A percentile compares a stretch with the other conserved stretches of the same genome.
Evolutionary conservation across 2,797 vertebrate species (phyloP).

Genomic region (Siniperca undulata): DNA sequence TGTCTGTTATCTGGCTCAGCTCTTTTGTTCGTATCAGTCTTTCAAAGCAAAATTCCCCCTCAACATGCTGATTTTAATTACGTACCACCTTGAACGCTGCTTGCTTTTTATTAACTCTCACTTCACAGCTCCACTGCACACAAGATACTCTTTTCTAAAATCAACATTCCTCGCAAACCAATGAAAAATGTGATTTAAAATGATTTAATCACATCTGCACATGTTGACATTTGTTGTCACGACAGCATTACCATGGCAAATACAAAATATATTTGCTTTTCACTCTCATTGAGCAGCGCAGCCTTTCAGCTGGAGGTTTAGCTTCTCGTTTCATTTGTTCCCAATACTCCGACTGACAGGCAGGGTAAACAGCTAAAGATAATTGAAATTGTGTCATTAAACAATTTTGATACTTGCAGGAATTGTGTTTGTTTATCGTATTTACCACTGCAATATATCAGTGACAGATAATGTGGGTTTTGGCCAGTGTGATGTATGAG

Average conservation of each 20-base stretch:
- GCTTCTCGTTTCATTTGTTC: conserved; percentile 39
- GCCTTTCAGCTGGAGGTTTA: conserved; percentile 37
- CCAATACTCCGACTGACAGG: conserved; percentile 5
- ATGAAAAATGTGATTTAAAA: conserved; percentile 29
- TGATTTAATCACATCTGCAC: conserved; percentile 34
- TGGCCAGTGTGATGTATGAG: conserved; percentile 58
- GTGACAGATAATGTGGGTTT: conserved; percentile 60
- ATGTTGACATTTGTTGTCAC: conserved; percentile 49
- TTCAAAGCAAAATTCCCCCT: conserved; percentile 15
- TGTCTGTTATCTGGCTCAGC: conserved; percentile 43
- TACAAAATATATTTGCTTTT: conserved; percentile 47
- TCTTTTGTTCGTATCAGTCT: conserved; percentile 31
- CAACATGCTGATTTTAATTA: conserved; percentile 51
- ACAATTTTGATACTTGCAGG: conserved; percentile 58
- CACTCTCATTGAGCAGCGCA: conserved; percentile 16
- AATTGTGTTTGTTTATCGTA: conserved; percentile 60
- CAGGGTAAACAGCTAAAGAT: conserved; percentile 34
- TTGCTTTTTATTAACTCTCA: conserved; percentile 41
- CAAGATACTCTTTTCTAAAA: conserved; percentile 23
- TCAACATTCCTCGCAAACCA: conserved; percentile 33
- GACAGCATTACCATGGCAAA: conserved; percentile 34
- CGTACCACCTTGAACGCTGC: conserved; percentile 25
- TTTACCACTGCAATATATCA: conserved; percentile 59
- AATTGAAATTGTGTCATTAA: conserved; percentile 66
- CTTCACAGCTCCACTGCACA: conserved; percentile 36